Base-by-base conservation (phyloP, 2,888 invertebrate genomes). In the Plagodis dolabraria region DNA sequence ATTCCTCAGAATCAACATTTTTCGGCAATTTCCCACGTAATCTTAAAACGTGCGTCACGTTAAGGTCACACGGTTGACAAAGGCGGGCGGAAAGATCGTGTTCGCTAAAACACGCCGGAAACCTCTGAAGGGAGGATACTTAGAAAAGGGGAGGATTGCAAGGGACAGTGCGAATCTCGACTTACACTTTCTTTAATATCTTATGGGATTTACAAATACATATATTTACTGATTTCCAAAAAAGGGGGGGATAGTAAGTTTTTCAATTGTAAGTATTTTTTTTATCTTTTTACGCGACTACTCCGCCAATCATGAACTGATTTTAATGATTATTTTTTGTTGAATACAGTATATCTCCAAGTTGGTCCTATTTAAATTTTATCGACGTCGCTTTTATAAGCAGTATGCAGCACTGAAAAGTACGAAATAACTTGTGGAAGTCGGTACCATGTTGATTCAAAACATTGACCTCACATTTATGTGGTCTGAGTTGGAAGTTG, bases 61-160 rank as follows among this genome's bases (percentile, higher is more conserved):
- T 44, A 54, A 58, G 57, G 57, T 71, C 71, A 72, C 68, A 69
- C 69, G 68, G 77, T 72, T 71, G 76, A 74, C 75, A 78, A 77
- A 75, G 71, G 59, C 52, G 72, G 65, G 56, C 69, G 77, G 76
- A 79, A 80, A 77, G 76, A 80, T 82, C 79, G 72, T 68, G 36
- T 70, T 71, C 70, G 80, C 79, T 83, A 84, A 80, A 79, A 75
- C 72, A 71, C 65, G 60, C 74, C 75, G 80, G 80, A 78, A 79
- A 64, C 68, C 71, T 79, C 79, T 66, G 65, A 76, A 74, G 80
- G 79, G 65, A 69, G 77, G 79, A 81, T 82, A 82, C 81, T 82
- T 81, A 75, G 69, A 74, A 65, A 58, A 61, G 60, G 69, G 69
- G 68, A 53, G 56, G 63, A 60, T 63, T 60, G 64, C 34, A 34